Evolutionary conservation across 1,140 invertebrate species (phyloP).

Genomic region (Diuraphis noxia): DNA sequence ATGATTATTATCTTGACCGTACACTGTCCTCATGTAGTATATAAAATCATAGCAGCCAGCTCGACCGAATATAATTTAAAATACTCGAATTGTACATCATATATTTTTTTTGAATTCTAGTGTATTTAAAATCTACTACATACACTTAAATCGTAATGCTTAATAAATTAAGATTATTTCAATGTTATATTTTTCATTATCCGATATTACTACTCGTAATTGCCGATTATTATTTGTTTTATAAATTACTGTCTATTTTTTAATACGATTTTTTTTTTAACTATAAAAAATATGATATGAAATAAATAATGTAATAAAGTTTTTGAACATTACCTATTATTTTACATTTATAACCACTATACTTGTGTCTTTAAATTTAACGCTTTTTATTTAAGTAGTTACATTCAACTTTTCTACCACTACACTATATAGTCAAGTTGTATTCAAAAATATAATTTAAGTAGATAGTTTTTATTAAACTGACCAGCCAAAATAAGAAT

Average conservation of each 20-base stretch:
- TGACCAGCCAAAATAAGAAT: not conserved
- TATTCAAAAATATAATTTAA: not conserved
- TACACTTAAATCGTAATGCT: not conserved
- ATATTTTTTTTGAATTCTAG: not conserved
- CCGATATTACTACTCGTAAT: not conserved
- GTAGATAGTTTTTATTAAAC: not conserved
- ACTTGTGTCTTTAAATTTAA: not conserved
- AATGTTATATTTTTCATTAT: not conserved
- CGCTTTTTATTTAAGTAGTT: not conserved
- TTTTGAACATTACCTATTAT: not conserved
- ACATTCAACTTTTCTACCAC: not conserved
- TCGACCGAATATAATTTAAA: not conserved
- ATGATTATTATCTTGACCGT: constrained; percentile 45
- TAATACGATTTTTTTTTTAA: not conserved
- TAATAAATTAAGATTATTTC: not conserved
- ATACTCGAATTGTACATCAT: not conserved
- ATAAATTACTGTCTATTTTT: too few species aligned
- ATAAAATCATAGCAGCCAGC: not conserved
- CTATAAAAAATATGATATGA: not conserved
- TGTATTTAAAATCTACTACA: not conserved
- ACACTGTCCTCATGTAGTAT: constrained; percentile 10
- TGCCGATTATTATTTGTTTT: not conserved
- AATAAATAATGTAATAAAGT: not conserved
- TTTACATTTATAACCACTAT: not conserved
- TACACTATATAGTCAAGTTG: not conserved